Conservation (phyloP, 2,888 invertebrate species). For the Drosophila setosimentum region DNA sequence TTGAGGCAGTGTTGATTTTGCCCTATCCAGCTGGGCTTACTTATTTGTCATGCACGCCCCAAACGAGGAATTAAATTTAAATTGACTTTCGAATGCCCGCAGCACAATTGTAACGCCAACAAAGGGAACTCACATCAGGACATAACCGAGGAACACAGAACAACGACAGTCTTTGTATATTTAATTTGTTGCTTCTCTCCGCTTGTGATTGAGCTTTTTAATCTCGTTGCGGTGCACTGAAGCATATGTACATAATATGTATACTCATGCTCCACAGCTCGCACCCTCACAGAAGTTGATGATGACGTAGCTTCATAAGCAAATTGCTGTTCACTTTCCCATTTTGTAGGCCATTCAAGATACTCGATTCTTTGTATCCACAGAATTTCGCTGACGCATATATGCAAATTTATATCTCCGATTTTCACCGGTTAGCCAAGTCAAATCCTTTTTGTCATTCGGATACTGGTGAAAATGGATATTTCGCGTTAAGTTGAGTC, state of each 20-base stretch:
- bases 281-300: neutral
- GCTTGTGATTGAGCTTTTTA: constrained; percentile 57
- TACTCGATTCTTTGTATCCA: constrained; percentile 23
- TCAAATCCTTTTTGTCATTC: constrained; percentile 11
- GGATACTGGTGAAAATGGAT: constrained; percentile 50
- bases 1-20: constrained; percentile 5
- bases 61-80: constrained; percentile 63
- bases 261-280: neutral
- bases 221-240: constrained; percentile 45
- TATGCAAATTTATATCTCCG: constrained; percentile 43
- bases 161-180: constrained; percentile 23
- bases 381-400: constrained; percentile 60
- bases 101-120: constrained; percentile 41
- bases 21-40: constrained; percentile 38
- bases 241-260: constrained; percentile 17
- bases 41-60: constrained; percentile 58
- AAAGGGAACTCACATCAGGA: constrained; percentile 28
- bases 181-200: constrained; percentile 34
- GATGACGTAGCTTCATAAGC: constrained; percentile 43
- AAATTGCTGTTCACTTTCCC: constrained; percentile 40
- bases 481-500: constrained; percentile 55
- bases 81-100: constrained; percentile 63
- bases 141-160: neutral
- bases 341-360: constrained; percentile 19
- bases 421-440: neutral